Conservation (phyloP, 1,140 invertebrate genomes). For the Heliothis virescens region DNA sequence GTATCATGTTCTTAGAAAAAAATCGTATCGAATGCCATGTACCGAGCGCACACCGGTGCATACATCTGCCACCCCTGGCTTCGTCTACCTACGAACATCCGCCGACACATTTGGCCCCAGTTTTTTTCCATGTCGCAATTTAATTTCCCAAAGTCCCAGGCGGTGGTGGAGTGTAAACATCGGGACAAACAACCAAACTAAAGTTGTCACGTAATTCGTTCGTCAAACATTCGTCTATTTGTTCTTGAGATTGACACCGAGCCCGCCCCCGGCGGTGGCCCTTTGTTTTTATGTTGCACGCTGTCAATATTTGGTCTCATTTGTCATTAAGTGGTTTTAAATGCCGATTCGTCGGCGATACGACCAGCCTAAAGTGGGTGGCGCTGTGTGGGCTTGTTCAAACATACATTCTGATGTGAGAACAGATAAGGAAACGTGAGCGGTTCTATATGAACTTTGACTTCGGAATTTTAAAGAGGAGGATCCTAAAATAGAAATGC, state of each 20-base stretch:
- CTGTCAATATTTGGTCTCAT: conserved; percentile 83
- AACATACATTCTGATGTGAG: conserved; percentile 55
- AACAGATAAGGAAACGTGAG: conserved; percentile 54
- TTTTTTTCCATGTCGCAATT: conserved; percentile 63
- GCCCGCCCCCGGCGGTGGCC: conserved; percentile 61
- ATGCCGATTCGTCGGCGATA: conserved; percentile 66
- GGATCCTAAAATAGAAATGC: background rate
- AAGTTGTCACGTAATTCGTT: conserved; percentile 82
- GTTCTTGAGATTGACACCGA: conserved; percentile 80
- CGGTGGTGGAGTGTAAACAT: conserved; percentile 62
- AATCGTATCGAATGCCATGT: conserved; percentile 36
- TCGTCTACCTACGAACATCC: conserved; percentile 51
- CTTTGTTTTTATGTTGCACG: conserved; percentile 76
- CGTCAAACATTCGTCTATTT: conserved; percentile 78
- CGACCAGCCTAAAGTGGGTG: conserved; percentile 66
- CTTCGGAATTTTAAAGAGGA: conserved; percentile 53
- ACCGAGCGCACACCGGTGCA: conserved; percentile 28
- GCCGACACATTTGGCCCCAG: conserved; percentile 54
- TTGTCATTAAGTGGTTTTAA: conserved; percentile 78
- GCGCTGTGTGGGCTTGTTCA: conserved; percentile 60
- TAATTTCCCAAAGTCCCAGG: conserved; percentile 63
- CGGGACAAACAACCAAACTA: conserved; percentile 63
- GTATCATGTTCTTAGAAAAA: conserved; percentile 50
- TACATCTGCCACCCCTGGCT: conserved; percentile 53
- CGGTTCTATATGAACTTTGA: conserved; percentile 56